Evolutionary conservation across 2,888 invertebrate species (phyloP), one percentile per base, ranked within the genome.

Genomic region (Drosophila bunnanda): DNA sequence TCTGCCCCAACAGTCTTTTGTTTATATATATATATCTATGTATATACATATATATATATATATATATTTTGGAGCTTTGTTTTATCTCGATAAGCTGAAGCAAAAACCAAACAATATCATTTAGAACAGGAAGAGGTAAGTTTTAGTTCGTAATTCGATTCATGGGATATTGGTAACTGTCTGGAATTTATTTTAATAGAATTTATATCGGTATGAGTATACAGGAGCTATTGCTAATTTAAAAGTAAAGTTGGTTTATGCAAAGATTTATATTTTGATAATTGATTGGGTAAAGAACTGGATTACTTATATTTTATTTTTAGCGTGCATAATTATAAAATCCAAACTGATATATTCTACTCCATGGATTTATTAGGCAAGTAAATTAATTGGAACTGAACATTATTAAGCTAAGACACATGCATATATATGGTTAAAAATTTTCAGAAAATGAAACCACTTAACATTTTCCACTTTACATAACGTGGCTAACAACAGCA

Each of bases 1-100:
- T 76, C 13, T 44, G 53, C 41, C n/a, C 34, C 38, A 6, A 17
- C 28, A 41, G 54, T 13, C 34, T 30, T 46, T 44, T 36, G 38
- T 46, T 20, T 30, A 44, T 25, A 46, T 30, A 12, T 22, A 25
- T 22, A n/a, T 28, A 28, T 17, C 1, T 46, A 12, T n/a, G 0
- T 46, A 10, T n/a, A n/a, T n/a, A n/a, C n/a, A n/a, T n/a, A n/a
- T n/a, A n/a, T n/a, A n/a, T n/a, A n/a, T n/a, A n/a, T 44, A 36
- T 25, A 36, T 43, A 38, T 38, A 48, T 43, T 39, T 17, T 34
- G 34, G n/a, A 38, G 50, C 52, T 34, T 30, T 41, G 39, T 44
- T 10, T 20, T 55, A 43, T 54, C 25, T 17, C 25, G 53, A 25
- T 53, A 36, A 55, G 20, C 28, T 22, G 0, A 43, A 15, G 8